phyloP scores from a whole-genome alignment of 1,140 invertebrate species.

The Oncopodura yosiiana region DNA sequence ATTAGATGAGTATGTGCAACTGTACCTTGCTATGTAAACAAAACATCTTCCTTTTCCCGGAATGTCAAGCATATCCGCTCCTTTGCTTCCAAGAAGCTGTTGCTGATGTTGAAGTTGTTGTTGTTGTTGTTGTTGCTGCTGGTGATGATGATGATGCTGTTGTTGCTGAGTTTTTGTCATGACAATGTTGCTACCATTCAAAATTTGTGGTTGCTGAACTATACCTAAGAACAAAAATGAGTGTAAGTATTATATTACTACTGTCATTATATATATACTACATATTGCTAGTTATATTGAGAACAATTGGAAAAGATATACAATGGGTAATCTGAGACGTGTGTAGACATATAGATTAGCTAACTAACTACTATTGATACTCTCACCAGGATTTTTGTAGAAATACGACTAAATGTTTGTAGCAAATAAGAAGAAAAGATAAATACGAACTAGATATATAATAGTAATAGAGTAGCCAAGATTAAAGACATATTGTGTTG shows the following conservation, averaged over 20 bases:
- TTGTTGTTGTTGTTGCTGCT: slow-evolving; percentile 36
- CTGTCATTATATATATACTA: too few species aligned
- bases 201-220: slow-evolving; percentile 24
- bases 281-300: too few species aligned
- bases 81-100: slow-evolving; percentile 34
- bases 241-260: slow-evolving; percentile 1
- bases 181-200: slow-evolving; percentile 30
- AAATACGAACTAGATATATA: too few species aligned
- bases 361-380: too few species aligned
- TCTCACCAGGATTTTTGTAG: too few species aligned
- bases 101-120: slow-evolving; percentile 36
- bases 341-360: too few species aligned
- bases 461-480: too few species aligned
- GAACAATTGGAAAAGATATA: too few species aligned
- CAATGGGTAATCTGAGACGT: too few species aligned
- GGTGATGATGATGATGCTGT: slow-evolving; percentile 41
- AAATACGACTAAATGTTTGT: too few species aligned
- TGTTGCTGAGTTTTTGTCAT: slow-evolving; percentile 48
- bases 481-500: too few species aligned
- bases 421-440: too few species aligned
- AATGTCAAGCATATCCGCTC: slow-evolving; percentile 82
- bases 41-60: slow-evolving; percentile 84
- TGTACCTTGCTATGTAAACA: slow-evolving; percentile 70
- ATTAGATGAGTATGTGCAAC: slow-evolving; percentile 1
- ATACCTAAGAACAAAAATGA: slow-evolving; percentile 5